Evolutionary conservation across 2,113 vertebrate species (phyloP).

Genomic region (Mormyrus iriodes): DNA sequence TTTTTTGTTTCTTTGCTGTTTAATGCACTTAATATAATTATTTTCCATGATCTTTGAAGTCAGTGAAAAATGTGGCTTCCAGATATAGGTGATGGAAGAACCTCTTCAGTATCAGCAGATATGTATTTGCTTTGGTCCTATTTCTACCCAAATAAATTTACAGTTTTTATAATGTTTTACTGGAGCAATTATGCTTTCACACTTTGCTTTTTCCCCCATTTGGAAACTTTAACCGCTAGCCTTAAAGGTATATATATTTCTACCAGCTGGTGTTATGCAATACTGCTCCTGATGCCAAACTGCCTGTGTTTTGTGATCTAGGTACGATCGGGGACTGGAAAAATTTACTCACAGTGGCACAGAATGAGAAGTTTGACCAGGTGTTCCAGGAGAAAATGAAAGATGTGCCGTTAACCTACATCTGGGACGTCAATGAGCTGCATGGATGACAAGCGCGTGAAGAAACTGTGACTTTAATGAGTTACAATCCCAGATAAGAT

Average conservation of each 20-base stretch:
- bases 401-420: constrained; percentile 24
- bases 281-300: not conserved
- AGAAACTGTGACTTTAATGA: not conserved
- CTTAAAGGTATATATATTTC: not conserved
- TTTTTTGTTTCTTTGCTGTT: not conserved
- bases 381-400: constrained; percentile 41
- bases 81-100: not conserved
- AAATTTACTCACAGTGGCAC: constrained; percentile 37
- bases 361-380: constrained; percentile 40
- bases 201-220: not conserved
- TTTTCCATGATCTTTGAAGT: not conserved
- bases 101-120: not conserved
- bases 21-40: not conserved
- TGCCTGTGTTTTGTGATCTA: constrained; percentile 8
- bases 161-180: not conserved
- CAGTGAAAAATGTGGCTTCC: not conserved
- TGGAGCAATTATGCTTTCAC: not conserved
- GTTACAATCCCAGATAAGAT: not conserved
- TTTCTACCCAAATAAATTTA: not conserved
- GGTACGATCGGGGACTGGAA: constrained; percentile 45
- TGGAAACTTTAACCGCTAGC: not conserved
- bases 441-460: not conserved
- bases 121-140: not conserved
- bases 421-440: constrained; percentile 33
- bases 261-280: not conserved